Evolutionary conservation across 2,113 vertebrate species (phyloP), one percentile per base, ranked within the genome.

Genomic region (Plestiodon gilberti): DNA sequence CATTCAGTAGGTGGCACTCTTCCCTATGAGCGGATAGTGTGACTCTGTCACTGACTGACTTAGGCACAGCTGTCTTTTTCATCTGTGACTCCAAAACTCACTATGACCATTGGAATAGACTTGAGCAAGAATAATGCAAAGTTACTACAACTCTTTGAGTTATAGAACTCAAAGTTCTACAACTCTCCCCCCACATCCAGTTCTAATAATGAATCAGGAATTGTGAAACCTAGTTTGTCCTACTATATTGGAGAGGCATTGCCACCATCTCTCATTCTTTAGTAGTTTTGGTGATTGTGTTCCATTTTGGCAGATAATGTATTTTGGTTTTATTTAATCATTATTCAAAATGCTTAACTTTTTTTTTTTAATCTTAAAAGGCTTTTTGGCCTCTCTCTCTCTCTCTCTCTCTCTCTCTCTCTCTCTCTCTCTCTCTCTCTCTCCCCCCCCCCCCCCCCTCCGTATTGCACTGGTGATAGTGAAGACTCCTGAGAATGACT

Each of bases 1-100:
- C 3, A 40, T 74, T 91, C 62, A 71, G 13, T 40, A 40, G 33
- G 40, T 77, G 86, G 40, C 22, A 78, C 91, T 85, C 86, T 1
- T 18, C 6, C 6, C 18, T 48, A 88, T 18, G 9, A 84, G 30
- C n/a, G 62, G 14, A 70, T 35, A 84, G 80, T 89, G 25, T n/a
- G 33, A 10, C 11, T 91, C 67, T 74, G 0, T 67, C 25, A 78
- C 7, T 14, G 13, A 18, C 3, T 48, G 65, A 20, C 15, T 73
- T 73, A 88, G 87, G 83, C 5, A 14, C 0, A 4, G 61, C 1
- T 71, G 8, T 87, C 5, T 83, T 88, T 87, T n/a, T 69, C 30
- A 82, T 82, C 82, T 76, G 23, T 55, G 61, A 74, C 20, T 67
- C 40, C 25, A 59, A n/a, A 5, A 88, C 10, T 6, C 20, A 20